Evolutionary conservation across 2,113 vertebrate species (phyloP).

Genomic region (Odobenus rosmarus): DNA sequence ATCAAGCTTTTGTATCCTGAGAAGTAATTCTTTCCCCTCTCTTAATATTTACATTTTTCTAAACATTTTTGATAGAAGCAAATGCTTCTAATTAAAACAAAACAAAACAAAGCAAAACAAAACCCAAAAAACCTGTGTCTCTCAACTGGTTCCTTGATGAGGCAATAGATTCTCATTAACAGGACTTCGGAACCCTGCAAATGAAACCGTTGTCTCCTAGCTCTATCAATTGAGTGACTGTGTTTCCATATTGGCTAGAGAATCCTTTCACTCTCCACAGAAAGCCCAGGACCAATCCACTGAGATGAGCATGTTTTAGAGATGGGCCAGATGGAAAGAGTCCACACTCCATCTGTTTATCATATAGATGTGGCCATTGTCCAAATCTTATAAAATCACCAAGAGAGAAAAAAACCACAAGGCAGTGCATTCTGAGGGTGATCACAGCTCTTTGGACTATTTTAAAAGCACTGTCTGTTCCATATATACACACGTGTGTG

Average conservation of each 20-base stretch:
- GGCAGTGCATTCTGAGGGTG: neutral
- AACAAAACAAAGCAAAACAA: neutral
- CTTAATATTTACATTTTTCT: slow-evolving; percentile 11
- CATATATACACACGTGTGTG: neutral
- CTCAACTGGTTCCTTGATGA: neutral
- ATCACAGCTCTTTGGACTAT: slow-evolving; percentile 17
- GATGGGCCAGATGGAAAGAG: slow-evolving; percentile 33
- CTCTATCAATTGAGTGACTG: neutral
- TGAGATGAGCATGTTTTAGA: slow-evolving; percentile 21
- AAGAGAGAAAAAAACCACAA: neutral
- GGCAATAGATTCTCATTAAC: neutral
- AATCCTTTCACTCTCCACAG: neutral
- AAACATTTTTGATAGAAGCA: slow-evolving; percentile 33
- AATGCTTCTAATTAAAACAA: slow-evolving; percentile 30
- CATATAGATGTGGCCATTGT: slow-evolving; percentile 45
- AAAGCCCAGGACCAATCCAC: neutral
- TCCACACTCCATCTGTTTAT: neutral
- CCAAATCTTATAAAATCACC: slow-evolving; percentile 23
- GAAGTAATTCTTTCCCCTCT: slow-evolving; percentile 34
- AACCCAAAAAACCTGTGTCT: neutral
- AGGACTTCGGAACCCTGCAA: neutral
- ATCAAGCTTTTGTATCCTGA: neutral
- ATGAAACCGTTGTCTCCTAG: neutral
- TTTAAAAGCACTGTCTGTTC: slow-evolving; percentile 40
- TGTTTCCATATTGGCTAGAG: neutral